Conservation (phyloP, 2,113 vertebrate genomes). For the Columba janthina region DNA sequence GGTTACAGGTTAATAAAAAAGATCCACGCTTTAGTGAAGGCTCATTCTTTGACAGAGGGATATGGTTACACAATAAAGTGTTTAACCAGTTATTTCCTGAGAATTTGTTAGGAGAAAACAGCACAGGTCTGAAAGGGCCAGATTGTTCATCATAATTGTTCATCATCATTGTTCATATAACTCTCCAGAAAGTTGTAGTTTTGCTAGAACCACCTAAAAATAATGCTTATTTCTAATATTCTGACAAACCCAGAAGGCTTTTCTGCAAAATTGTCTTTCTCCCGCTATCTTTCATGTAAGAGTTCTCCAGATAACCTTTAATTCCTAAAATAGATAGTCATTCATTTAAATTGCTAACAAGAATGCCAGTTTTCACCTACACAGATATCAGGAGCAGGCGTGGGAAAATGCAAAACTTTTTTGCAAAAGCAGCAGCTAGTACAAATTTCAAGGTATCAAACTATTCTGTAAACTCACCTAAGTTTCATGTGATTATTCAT, state of each 20-base stretch:
- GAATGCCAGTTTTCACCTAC: not conserved
- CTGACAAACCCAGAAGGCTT: not conserved
- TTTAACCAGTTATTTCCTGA: not conserved
- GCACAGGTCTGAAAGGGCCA: not conserved
- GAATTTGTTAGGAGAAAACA: not conserved
- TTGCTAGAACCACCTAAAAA: not conserved
- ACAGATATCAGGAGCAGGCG: not conserved
- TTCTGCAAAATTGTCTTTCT: not conserved
- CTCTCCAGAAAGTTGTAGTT: not conserved
- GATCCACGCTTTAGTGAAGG: fast-evolving
- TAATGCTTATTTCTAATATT: not conserved
- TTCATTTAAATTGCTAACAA: not conserved
- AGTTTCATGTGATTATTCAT: not conserved
- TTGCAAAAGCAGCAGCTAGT: not conserved
- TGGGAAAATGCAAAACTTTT: fast-evolving
- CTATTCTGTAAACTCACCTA: not conserved
- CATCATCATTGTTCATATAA: not conserved
- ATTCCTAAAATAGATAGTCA: not conserved
- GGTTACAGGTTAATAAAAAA: not conserved
- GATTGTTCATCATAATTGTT: not conserved
- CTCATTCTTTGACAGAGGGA: not conserved
- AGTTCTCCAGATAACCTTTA: not conserved
- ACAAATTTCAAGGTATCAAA: not conserved
- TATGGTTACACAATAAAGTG: not conserved
- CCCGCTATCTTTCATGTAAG: not conserved